Percentiles rank a stretch among this genome's conserved stretches.
Conservation (phyloP, 2,113 vertebrate species). For the Vidua macroura region DNA sequence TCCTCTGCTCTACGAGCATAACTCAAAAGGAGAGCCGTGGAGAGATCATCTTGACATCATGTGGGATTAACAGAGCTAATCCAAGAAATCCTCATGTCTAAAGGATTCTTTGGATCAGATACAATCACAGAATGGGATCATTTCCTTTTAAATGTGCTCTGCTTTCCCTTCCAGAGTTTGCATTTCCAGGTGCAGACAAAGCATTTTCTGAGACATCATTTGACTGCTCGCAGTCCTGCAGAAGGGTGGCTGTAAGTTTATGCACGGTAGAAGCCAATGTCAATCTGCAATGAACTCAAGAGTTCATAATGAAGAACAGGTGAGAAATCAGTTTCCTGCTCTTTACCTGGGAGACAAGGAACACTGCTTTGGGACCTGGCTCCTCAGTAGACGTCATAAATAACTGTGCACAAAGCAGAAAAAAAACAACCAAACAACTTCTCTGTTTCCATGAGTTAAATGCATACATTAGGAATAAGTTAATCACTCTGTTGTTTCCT, state of each 20-base stretch:
- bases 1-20: not conserved
- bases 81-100: not conserved
- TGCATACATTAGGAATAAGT: slow-evolving; percentile 23
- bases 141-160: not conserved
- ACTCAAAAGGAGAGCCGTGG: not conserved
- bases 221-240: not conserved
- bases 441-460: slow-evolving; percentile 40
- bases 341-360: not conserved
- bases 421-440: too few species aligned
- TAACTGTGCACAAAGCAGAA: not conserved
- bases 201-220: not conserved
- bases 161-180: not conserved
- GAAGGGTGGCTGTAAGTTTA: not conserved
- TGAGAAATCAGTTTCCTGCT: slow-evolving; percentile 20
- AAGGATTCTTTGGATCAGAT: not conserved
- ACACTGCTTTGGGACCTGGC: slow-evolving; percentile 8
- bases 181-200: not conserved
- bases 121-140: not conserved
- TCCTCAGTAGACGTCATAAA: not conserved
- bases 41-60: not conserved
- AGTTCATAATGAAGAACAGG: not conserved
- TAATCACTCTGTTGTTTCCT: slow-evolving; percentile 37
- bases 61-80: not conserved
- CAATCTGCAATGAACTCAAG: not conserved
- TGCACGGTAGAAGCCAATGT: not conserved